phyloP scores from a whole-genome alignment of 2,113 vertebrate genomes.

The Martes martes region DNA sequence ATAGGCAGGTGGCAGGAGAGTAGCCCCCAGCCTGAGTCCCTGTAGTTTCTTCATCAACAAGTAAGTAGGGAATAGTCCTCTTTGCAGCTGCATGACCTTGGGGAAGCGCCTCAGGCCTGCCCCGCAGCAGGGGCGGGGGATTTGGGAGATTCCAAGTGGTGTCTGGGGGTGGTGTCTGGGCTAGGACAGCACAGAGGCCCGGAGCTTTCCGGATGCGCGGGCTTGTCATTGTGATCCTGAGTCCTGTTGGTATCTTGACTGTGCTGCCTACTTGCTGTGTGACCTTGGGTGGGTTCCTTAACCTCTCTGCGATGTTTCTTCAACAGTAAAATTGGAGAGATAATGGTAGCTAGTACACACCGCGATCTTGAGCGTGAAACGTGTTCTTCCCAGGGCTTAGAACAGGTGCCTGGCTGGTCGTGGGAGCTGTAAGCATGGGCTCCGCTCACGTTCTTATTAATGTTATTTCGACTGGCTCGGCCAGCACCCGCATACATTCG shows the following conservation, averaged over 20 bases:
- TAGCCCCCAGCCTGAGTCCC: background rate
- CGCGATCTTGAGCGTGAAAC: background rate
- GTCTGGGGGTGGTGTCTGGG: background rate
- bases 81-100: background rate
- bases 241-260: background rate
- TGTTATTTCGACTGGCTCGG: background rate
- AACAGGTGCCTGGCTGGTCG: background rate
- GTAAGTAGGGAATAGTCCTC: background rate
- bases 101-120: background rate
- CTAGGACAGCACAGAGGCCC: accelerated
- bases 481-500: background rate
- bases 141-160: background rate
- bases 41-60: background rate
- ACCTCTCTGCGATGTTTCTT: background rate
- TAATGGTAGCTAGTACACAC: background rate
- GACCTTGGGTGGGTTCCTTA: background rate
- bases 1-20: background rate
- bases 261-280: background rate
- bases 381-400: background rate
- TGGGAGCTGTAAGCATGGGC: too few relatives aligned
- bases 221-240: background rate
- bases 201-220: background rate
- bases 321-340: background rate
- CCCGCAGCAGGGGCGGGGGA: too few relatives aligned
- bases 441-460: background rate